A percentile compares a stretch with the other conserved stretches of the same genome.
Evolutionary conservation across 2,113 vertebrate species (phyloP).

Genomic region (Chrysemys picta): DNA sequence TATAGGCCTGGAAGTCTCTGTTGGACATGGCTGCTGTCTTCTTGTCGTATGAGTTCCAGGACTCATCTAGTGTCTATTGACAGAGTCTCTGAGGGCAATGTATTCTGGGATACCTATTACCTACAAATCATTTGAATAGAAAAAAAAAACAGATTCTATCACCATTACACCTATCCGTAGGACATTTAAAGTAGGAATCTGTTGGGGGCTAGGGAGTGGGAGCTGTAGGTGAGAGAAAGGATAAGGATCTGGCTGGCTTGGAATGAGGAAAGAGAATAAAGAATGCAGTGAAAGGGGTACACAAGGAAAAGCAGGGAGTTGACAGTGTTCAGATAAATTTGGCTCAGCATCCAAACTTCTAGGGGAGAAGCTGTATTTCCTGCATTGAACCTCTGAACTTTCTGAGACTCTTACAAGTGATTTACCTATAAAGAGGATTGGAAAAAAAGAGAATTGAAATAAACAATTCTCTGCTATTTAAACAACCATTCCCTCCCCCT

Average conservation of each 20-base stretch:
- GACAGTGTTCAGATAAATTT: constrained; percentile 74
- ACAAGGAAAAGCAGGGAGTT: constrained; percentile 61
- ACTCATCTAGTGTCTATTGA: neutral
- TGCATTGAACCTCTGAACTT: constrained; percentile 63
- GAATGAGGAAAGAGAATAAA: constrained; percentile 54
- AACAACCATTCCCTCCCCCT: constrained; percentile 49
- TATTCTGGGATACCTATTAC: neutral
- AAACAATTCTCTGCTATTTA: constrained; percentile 65
- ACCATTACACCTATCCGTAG: neutral
- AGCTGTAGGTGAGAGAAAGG: constrained; percentile 72
- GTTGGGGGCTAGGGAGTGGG: constrained; percentile 36
- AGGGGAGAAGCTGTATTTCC: constrained; percentile 50
- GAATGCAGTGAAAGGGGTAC: constrained; percentile 65
- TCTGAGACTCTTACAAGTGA: neutral
- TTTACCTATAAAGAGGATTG: constrained; percentile 59
- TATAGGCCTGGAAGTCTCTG: neutral
- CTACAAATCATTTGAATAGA: neutral
- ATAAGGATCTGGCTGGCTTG: constrained; percentile 66
- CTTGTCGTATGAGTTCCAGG: neutral
- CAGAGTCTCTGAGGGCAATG: neutral
- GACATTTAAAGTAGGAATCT: constrained; percentile 13
- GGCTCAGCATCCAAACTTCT: constrained; percentile 57
- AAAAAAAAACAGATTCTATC: neutral
- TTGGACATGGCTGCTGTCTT: neutral
- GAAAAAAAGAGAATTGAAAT: constrained; percentile 48